Evolutionary conservation across 92 coral and sea anemone species (phyloP).

Genomic region (Paragorgia papillata): DNA sequence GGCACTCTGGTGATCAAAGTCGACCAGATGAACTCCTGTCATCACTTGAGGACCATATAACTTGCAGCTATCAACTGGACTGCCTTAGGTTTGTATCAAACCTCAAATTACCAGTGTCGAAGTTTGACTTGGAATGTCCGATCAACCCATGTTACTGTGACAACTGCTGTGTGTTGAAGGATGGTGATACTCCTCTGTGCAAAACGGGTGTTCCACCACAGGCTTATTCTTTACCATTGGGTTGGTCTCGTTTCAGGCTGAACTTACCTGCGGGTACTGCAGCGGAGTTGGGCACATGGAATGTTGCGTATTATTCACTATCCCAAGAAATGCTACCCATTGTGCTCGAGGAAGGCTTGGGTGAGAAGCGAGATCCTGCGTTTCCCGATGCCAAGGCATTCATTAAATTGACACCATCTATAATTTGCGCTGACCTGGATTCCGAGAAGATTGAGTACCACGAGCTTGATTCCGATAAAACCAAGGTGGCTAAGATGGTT

Average conservation of each 20-base stretch:
- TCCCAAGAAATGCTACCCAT: slow-evolving; percentile 58
- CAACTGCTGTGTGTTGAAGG: slow-evolving; percentile 77
- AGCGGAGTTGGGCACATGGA: slow-evolving; percentile 63
- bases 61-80: slow-evolving; percentile 84
- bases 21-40: slow-evolving; percentile 61
- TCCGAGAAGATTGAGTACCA: slow-evolving; percentile 71
- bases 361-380: slow-evolving; percentile 48
- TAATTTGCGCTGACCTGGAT: slow-evolving; percentile 95
- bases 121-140: slow-evolving; percentile 73
- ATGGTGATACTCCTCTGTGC: slow-evolving; percentile 89
- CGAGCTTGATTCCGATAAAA: slow-evolving; percentile 67
- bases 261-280: slow-evolving; percentile 44
- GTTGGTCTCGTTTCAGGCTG: slow-evolving; percentile 94
- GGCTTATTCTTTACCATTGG: slow-evolving; percentile 88
- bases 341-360: slow-evolving; percentile 61
- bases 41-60: slow-evolving; percentile 66
- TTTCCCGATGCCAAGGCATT: slow-evolving; percentile 73
- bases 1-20: slow-evolving; percentile 49
- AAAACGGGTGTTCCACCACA: slow-evolving; percentile 91
- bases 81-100: slow-evolving; percentile 80
- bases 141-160: slow-evolving; percentile 96
- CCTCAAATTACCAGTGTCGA: slow-evolving; percentile 62
- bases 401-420: slow-evolving; percentile 91
- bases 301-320: slow-evolving; percentile 90
- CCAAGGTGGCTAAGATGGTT: slow-evolving; percentile 83